Base-by-base conservation (phyloP, 2,888 invertebrate genomes). In the Conistra vaccinii region DNA sequence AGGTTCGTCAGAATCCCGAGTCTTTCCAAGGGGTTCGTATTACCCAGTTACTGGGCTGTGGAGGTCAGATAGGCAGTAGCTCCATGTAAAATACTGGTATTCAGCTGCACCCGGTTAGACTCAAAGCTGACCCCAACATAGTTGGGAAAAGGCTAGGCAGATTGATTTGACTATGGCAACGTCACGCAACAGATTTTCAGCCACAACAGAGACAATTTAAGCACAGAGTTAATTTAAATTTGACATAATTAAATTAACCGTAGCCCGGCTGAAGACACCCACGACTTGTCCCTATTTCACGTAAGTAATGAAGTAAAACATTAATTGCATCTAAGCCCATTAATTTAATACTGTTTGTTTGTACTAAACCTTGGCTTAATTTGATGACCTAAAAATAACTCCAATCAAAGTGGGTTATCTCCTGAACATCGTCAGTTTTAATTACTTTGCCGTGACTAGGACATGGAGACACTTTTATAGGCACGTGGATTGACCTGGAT, bases 401-500 rank as follows among this genome's bases (percentile, higher is more conserved):
- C 45, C 71, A 72, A 84, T 78, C 73, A 81, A 87, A 87, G 80
- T 87, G 72, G 85, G 87, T 83, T 87, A 87, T 87, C 87, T 82
- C 58, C 62, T 74, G 48, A 48, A 78, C 63, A 78, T 73, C 79
- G 77, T 85, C 84, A 85, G 78, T 85, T 81, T 82, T 84, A 86
- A 82, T 86, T 84, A 81, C 66, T 69, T 68, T 84, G 75, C 80
- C 84, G 79, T 86, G 86, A 81, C 79, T 42, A 67, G 69, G 78
- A 84, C 73, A 73, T 32, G 66, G 77, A 72, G 80, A 80, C 73
- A 72, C 63, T 76, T 73, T 75, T 69, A 70, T 42, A 32, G 32
- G 55, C 71, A 74, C 51, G 48, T 32, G 61, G 51, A 82, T 80
- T 84, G 88, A 85, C 87, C 88, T 74, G 48, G 57, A 80, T 80